Evolutionary conservation across 2,888 invertebrate genomes (phyloP).

Genomic region (Gandaritis pyraliata): DNA sequence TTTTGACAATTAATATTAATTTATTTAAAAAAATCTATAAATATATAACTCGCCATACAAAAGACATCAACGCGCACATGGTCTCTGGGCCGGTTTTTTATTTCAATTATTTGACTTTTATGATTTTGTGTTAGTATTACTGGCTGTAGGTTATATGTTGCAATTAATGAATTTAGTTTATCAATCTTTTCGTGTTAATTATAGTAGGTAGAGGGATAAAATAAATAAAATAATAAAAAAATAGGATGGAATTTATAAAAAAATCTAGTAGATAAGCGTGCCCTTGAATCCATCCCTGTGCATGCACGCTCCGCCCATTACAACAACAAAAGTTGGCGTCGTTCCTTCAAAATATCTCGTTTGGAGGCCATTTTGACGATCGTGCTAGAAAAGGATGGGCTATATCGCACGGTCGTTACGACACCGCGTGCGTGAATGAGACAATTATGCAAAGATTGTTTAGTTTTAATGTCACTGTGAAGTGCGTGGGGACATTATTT

Average conservation of each 20-base stretch:
- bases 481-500: constrained; percentile 65
- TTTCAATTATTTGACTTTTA: too few relatives aligned
- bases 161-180: too few relatives aligned
- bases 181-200: too few relatives aligned
- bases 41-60: too few relatives aligned
- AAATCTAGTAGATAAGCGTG: constrained; percentile 12
- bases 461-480: constrained; percentile 75
- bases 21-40: too few relatives aligned
- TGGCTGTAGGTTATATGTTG: too few relatives aligned
- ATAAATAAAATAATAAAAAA: background rate
- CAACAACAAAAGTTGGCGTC: constrained; percentile 82
- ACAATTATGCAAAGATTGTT: constrained; percentile 82
- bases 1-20: too few relatives aligned
- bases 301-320: constrained; percentile 83
- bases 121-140: too few relatives aligned
- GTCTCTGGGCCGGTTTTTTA: too few relatives aligned
- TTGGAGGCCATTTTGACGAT: constrained; percentile 85
- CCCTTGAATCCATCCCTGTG: constrained; percentile 65
- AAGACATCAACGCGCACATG: too few relatives aligned
- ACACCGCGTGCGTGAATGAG: constrained; percentile 77
- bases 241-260: background rate
- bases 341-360: constrained; percentile 85
- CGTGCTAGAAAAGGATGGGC: constrained; percentile 73
- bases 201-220: background rate
- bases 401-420: constrained; percentile 56